Conservation (phyloP, 2,113 vertebrate genomes). For the Corythaixoides concolor region DNA sequence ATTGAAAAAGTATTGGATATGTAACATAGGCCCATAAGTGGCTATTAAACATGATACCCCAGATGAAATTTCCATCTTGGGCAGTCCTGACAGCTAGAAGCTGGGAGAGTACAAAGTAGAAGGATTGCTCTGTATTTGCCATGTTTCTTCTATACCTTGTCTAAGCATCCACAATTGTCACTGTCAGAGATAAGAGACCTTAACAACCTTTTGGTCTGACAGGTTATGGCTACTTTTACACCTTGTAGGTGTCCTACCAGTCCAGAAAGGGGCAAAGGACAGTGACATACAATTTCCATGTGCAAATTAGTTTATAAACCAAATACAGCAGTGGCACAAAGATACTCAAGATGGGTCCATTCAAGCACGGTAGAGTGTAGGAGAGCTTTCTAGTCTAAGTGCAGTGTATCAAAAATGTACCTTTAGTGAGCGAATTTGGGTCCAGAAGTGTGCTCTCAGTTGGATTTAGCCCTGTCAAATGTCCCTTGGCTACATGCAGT, state of each 20-base stretch:
- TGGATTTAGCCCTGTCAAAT: not conserved
- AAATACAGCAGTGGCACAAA: not conserved
- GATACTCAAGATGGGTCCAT: not conserved
- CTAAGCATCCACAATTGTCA: not conserved
- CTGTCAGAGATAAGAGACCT: not conserved
- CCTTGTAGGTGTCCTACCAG: not conserved
- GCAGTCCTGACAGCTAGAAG: not conserved
- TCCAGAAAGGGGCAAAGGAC: not conserved
- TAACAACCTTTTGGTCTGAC: not conserved
- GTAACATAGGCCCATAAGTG: not conserved
- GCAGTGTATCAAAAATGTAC: not conserved
- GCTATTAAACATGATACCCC: not conserved
- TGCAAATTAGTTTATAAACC: not conserved
- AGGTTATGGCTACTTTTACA: not conserved
- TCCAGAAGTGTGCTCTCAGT: not conserved
- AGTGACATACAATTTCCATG: not conserved
- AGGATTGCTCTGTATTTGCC: not conserved
- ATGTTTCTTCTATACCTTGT: not conserved
- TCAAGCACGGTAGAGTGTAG: not conserved
- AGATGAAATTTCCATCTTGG: not conserved
- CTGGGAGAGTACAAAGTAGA: not conserved
- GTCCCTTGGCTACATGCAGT: not conserved
- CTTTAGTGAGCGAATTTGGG: not conserved
- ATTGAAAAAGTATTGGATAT: not conserved
- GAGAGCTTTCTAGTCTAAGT: not conserved